These are phyloP conservation scores for Pontoporia blainvillei DNA, from an alignment of 2,113 vertebrate species.

Conservation along the genomic window DNA sequence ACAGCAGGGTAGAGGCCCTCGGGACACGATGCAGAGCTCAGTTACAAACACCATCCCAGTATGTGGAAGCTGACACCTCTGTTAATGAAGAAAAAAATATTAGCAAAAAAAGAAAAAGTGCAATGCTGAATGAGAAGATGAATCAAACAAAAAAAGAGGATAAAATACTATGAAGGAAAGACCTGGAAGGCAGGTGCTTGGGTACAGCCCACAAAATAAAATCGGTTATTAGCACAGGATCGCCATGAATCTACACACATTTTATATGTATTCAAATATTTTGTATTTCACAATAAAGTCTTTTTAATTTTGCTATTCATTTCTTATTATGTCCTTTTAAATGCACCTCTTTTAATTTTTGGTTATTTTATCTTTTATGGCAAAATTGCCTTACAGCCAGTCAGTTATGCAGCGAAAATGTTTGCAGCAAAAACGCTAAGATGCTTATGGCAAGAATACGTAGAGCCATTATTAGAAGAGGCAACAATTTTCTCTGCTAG, in stretches of 20 bases:
- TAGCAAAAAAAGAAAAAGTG: accelerated
- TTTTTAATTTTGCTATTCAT: neutral
- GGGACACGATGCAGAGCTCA: neutral
- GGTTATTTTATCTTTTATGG: neutral
- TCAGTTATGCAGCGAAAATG: neutral
- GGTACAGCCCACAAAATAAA: neutral
- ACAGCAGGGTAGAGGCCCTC: too few relatives aligned
- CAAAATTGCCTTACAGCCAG: neutral
- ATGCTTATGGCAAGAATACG: accelerated
- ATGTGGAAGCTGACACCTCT: accelerated
- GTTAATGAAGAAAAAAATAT: accelerated
- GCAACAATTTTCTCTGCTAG: neutral
- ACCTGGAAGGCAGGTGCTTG: neutral
- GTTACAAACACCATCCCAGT: neutral
- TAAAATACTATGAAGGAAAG: accelerated
- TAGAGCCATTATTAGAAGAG: accelerated
- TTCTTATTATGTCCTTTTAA: neutral
- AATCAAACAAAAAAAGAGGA: neutral
- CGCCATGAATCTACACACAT: neutral
- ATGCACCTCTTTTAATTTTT: neutral
- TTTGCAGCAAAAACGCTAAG: neutral
- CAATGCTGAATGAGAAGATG: neutral
- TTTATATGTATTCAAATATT: neutral
- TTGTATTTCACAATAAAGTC: neutral
- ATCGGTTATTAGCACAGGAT: accelerated